Evolutionary conservation across 2,888 invertebrate genomes (phyloP).

Genomic region (Callinectes sapidus): DNA sequence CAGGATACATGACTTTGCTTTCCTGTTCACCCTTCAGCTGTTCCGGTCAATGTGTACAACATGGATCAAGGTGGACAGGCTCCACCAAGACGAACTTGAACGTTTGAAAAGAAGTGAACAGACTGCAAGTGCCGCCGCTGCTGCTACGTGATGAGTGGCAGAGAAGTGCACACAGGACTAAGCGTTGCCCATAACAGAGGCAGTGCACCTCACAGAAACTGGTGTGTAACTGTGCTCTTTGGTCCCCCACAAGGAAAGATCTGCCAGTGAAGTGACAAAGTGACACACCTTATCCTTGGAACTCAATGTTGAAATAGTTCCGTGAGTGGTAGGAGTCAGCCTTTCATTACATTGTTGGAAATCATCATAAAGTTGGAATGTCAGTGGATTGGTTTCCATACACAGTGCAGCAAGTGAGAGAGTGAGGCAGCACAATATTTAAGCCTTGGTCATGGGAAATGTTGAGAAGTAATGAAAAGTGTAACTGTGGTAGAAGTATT

Average conservation of each 20-base stretch:
- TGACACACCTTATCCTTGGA: background rate
- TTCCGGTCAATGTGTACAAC: constrained; percentile 72
- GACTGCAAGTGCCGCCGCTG: background rate
- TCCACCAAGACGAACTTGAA: constrained; percentile 49
- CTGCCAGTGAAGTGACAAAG: constrained; percentile 6
- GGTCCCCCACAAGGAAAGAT: background rate
- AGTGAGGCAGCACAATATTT: background rate
- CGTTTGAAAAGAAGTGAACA: background rate
- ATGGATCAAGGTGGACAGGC: constrained; percentile 68
- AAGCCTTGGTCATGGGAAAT: background rate
- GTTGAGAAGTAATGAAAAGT: background rate
- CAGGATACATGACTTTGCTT: background rate
- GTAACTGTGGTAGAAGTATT: background rate
- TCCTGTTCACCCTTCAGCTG: constrained; percentile 54
- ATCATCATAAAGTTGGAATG: background rate
- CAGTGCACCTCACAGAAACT: background rate
- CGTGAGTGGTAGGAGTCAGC: background rate
- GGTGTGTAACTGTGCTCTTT: background rate
- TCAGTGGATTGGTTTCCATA: background rate
- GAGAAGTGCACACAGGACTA: background rate
- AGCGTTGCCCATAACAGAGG: background rate
- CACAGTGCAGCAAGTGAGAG: background rate
- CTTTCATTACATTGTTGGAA: background rate
- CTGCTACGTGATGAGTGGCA: background rate
- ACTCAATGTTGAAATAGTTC: background rate